Evolutionary conservation across 2,113 vertebrate species (phyloP).

Genomic region (Hippocampus mohnikei): DNA sequence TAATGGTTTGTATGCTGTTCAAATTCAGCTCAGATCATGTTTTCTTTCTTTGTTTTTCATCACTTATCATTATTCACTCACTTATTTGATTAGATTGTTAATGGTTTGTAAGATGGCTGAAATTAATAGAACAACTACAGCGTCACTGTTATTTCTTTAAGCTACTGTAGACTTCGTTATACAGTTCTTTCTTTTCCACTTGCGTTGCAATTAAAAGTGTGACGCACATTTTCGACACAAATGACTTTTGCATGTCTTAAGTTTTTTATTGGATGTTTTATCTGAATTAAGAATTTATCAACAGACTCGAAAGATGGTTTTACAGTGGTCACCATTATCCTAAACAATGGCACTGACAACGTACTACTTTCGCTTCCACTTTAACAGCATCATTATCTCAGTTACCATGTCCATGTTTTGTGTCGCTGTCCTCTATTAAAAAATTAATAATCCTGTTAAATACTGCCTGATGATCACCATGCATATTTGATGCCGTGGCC

Average conservation of each 20-base stretch:
- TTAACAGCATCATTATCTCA: not conserved
- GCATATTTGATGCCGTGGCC: constrained; percentile 77
- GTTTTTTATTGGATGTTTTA: constrained; percentile 7
- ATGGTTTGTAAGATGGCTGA: too few species aligned
- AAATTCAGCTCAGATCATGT: too few species aligned
- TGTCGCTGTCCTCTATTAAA: constrained; percentile 66
- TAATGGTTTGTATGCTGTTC: too few species aligned
- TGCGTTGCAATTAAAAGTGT: not conserved
- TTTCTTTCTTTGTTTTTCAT: too few species aligned
- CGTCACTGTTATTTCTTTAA: not conserved
- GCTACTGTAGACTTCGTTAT: not conserved
- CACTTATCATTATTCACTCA: too few species aligned
- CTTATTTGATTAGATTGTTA: too few species aligned
- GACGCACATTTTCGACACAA: not conserved
- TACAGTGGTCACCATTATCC: not conserved
- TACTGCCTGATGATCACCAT: constrained; percentile 75
- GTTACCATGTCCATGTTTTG: constrained; percentile 53
- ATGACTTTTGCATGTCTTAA: not conserved
- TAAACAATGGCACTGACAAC: constrained; percentile 19
- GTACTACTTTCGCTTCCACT: constrained; percentile 35
- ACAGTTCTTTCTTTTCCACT: not conserved
- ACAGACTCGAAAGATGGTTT: constrained; percentile 12
- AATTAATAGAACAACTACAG: not conserved
- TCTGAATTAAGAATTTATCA: constrained; percentile 12
- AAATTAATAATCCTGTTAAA: constrained; percentile 80